phyloP scores from a whole-genome alignment of 2,113 vertebrate genomes.

The Varanus komodoensis region DNA sequence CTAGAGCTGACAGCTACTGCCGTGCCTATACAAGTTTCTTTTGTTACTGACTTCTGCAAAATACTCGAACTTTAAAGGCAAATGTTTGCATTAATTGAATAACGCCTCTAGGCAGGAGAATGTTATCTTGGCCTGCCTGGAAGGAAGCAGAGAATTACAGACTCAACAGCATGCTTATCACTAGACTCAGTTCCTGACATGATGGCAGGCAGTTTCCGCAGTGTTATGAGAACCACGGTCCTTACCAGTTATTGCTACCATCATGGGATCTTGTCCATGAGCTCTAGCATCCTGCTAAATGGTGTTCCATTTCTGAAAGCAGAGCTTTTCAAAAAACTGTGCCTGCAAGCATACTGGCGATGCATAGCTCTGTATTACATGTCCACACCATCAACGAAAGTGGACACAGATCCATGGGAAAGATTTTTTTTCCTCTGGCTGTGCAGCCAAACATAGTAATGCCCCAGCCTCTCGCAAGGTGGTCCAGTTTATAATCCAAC shows the following conservation, averaged over 20 bases:
- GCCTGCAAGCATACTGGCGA: not conserved
- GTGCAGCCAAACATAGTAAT: not conserved
- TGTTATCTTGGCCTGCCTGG: too few relatives aligned
- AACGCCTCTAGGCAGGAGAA: too few relatives aligned
- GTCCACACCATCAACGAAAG: not conserved
- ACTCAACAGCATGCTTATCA: not conserved
- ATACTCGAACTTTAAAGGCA: too few relatives aligned
- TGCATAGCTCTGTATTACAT: not conserved
- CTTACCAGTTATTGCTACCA: not conserved
- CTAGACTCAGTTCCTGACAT: not conserved
- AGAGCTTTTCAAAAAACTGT: not conserved
- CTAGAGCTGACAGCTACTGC: too few relatives aligned
- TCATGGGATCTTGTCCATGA: not conserved
- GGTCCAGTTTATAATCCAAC: not conserved
- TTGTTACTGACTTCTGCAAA: too few relatives aligned
- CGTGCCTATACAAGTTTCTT: too few relatives aligned
- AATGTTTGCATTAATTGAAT: too few relatives aligned
- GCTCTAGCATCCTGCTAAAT: not conserved
- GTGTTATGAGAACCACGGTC: not conserved
- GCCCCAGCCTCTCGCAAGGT: too few relatives aligned
- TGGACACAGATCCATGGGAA: not conserved
- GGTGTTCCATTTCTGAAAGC: not conserved
- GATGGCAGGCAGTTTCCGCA: not conserved
- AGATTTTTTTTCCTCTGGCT: not conserved
- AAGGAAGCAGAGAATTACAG: too few relatives aligned